These are phyloP conservation scores for Drosophila vallismaia DNA, from an alignment of 2,888 invertebrate genomes.

Conservation along the genomic window DNA sequence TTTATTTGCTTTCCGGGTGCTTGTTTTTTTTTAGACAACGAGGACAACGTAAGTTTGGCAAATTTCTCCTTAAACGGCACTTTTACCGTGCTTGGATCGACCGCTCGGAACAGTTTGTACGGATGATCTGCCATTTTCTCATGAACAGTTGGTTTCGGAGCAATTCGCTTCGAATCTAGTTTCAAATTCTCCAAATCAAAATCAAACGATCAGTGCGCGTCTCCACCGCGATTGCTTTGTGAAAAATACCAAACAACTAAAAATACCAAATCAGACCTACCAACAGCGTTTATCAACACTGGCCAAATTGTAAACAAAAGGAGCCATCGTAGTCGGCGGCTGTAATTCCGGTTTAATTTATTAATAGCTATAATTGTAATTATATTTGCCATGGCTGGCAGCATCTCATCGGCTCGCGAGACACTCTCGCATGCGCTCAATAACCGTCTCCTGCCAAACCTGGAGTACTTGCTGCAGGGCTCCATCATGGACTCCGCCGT, in stretches of 20 bases:
- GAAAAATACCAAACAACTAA: neutral
- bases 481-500: conserved; percentile 96
- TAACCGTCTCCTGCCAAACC: conserved; percentile 94
- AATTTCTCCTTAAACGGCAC: conserved; percentile 80
- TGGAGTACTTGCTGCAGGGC: conserved; percentile 96
- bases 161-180: conserved; percentile 19
- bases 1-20: conserved; percentile 24
- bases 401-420: conserved; percentile 77
- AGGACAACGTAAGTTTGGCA: conserved; percentile 82
- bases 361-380: neutral
- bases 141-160: neutral
- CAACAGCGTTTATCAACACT: neutral
- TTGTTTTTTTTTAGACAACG: conserved; percentile 61
- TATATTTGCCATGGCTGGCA: conserved; percentile 49
- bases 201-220: conserved; percentile 15
- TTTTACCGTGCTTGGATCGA: conserved; percentile 80
- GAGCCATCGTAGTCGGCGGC: neutral
- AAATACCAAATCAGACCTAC: neutral
- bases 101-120: conserved; percentile 76
- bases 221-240: neutral
- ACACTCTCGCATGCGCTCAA: conserved; percentile 91
- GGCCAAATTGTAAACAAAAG: neutral
- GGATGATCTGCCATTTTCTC: conserved; percentile 68
- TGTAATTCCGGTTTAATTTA: neutral
- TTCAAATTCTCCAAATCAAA: conserved; percentile 21